Evolutionary conservation across 2,113 vertebrate genomes (phyloP), one percentile per base, ranked within the genome.

Genomic region (Dicerorhinus sumatrensis): DNA sequence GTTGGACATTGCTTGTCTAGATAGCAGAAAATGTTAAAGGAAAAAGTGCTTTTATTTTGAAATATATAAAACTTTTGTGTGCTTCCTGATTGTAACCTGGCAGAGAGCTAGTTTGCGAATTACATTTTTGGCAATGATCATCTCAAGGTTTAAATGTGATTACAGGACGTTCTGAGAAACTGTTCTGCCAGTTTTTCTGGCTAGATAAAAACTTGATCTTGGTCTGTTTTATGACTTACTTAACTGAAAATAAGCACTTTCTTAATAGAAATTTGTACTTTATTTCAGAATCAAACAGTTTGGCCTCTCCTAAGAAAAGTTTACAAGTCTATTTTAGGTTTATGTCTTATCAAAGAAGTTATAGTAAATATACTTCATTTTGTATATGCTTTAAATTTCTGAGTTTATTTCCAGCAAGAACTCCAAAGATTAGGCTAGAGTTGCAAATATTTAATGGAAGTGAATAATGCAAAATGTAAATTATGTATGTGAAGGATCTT

Each of bases 131-230:
- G 89, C 87, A 97, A 23, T 81, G 31, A 63, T 97, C 62, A 39
- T 89, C 48, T 94, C 36, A 77, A 23, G 18, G 42, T 92, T 77
- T 94, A 89, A 92, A 51, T 95, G 33, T n/a, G 29, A 77, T 92
- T 86, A 97, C 86, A 94, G 80, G 96, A 70, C 85, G 67, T 97
- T 95, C 90, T 96, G 62, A 96, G 48, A 92, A 95, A 94, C 73
- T 87, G 25, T 91, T 91, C 77, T 96, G 86, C 73, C 72, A 84
- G 54, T 94, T 94, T 96, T 89, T 87, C 63, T 96, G 80, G 58
- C 88, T 76, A 92, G 31, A 84, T 96, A 88, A 91, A 94, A 85
- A 97, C 48, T 94, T 97, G 27, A 85, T 79, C 51, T 82, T 82
- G 23, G n/a, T 96, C 73, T 95, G 42, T 89, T 92, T 95, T 83